Percentiles rank a stretch among this genome's conserved stretches.
These are phyloP conservation scores for Axea sp. DNA, from an alignment of 2,888 invertebrate species.

Conservation along the genomic window DNA sequence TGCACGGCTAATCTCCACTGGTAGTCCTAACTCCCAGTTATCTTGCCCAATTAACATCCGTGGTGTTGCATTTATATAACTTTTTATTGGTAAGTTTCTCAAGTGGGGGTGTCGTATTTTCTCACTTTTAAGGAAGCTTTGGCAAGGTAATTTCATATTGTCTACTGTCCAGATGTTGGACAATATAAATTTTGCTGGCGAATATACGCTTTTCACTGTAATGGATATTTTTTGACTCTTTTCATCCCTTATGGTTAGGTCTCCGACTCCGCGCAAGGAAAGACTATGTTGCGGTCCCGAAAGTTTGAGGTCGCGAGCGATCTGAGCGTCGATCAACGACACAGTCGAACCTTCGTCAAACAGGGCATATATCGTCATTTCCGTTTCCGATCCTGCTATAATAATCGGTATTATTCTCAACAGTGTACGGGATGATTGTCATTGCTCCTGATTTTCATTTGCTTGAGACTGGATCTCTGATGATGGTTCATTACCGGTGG, in stretches of 20 bases:
- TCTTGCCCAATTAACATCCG: constrained; percentile 39
- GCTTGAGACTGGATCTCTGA: no score
- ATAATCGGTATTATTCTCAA: neutral
- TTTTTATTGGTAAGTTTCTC: no score
- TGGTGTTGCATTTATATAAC: neutral
- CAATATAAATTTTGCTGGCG: no score
- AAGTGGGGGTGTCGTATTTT: no score
- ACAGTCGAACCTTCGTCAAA: constrained; percentile 1
- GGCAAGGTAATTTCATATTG: no score
- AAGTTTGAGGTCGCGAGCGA: neutral
- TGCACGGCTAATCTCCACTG: neutral
- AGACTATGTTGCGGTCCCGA: neutral
- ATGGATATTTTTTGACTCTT: neutral
- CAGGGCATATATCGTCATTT: neutral
- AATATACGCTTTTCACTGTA: neutral
- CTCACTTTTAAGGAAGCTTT: no score
- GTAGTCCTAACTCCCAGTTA: constrained; percentile 24
- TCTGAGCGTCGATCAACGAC: no score
- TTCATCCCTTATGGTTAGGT: neutral
- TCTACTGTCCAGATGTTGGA: no score
- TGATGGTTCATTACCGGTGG: no score
- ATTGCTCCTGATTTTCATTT: no score
- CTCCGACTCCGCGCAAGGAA: neutral
- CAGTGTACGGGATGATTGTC: no score
- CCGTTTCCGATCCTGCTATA: neutral